Conservation (phyloP, 2,888 invertebrate species). For the Zonitis immaculata region DNA sequence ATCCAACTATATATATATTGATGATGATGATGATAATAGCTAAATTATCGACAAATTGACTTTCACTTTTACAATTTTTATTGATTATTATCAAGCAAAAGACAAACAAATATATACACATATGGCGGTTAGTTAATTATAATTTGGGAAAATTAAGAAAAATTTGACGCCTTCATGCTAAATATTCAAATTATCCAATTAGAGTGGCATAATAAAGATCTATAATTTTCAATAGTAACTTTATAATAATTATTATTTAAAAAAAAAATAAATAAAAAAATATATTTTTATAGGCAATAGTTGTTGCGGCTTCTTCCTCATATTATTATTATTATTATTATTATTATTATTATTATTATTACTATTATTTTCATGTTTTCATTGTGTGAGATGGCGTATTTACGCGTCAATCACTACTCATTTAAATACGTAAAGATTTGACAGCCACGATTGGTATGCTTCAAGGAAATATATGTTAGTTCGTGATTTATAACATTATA, state of each 20-base stretch:
- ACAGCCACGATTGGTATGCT: constrained; percentile 42
- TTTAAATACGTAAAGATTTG: constrained; percentile 45
- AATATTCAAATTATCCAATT: constrained; percentile 27
- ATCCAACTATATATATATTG: no score
- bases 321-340: neutral
- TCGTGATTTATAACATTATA: constrained; percentile 45
- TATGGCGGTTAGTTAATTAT: no score
- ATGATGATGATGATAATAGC: neutral
- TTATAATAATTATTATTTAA: neutral
- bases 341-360: constrained; percentile 1
- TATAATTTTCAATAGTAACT: constrained; percentile 10
- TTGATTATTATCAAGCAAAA: no score
- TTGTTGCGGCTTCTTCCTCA: neutral
- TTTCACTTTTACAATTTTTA: constrained; percentile 8
- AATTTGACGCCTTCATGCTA: constrained; percentile 26
- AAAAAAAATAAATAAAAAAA: no score
- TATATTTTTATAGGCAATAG: neutral
- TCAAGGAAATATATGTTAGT: constrained; percentile 24
- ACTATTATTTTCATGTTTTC: constrained; percentile 4
- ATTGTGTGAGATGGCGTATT: constrained; percentile 39
- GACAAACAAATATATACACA: no score
- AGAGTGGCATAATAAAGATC: constrained; percentile 21
- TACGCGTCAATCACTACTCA: constrained; percentile 49
- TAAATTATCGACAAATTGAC: constrained; percentile 9
- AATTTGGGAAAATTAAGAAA: constrained; percentile 15